Evolutionary conservation across 1,140 invertebrate species (phyloP).

Genomic region (Drosophila neocordata): DNA sequence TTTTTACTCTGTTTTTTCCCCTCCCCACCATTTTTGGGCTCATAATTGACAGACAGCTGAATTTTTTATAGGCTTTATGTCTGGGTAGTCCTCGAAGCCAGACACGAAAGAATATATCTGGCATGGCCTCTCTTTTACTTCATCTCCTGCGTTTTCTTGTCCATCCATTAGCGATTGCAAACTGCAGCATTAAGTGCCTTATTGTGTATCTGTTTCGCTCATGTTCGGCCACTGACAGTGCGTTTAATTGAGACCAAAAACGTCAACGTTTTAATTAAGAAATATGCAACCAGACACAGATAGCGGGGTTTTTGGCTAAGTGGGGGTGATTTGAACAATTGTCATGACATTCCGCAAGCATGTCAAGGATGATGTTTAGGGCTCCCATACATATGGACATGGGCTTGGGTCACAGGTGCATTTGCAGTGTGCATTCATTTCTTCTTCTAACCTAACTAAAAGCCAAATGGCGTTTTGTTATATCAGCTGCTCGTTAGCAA

Average conservation of each 20-base stretch:
- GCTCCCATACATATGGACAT: too few relatives aligned
- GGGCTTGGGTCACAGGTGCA: conserved; percentile 40
- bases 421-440: conserved; percentile 12
- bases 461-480: conserved; percentile 75
- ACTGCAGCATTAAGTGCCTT: conserved; percentile 58
- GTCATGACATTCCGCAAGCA: conserved; percentile 70
- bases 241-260: conserved; percentile 56
- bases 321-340: conserved; percentile 45
- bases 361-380: conserved; percentile 72
- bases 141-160: conserved; percentile 11
- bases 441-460: conserved; percentile 48
- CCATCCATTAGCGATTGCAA: conserved; percentile 16
- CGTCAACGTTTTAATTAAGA: conserved; percentile 63
- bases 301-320: neutral
- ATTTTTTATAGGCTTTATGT: conserved; percentile 63
- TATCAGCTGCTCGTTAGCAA: conserved; percentile 74
- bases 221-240: conserved; percentile 13
- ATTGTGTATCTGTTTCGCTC: conserved; percentile 26
- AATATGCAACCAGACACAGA: conserved; percentile 27
- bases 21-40: conserved; percentile 39
- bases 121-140: neutral
- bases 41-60: conserved; percentile 75
- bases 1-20: neutral
- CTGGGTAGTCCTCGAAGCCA: conserved; percentile 30
- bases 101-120: conserved; percentile 4